Evolutionary conservation across 2,113 vertebrate species (phyloP), one percentile per base, ranked within the genome.

Genomic region (Hemicordylus capensis): DNA sequence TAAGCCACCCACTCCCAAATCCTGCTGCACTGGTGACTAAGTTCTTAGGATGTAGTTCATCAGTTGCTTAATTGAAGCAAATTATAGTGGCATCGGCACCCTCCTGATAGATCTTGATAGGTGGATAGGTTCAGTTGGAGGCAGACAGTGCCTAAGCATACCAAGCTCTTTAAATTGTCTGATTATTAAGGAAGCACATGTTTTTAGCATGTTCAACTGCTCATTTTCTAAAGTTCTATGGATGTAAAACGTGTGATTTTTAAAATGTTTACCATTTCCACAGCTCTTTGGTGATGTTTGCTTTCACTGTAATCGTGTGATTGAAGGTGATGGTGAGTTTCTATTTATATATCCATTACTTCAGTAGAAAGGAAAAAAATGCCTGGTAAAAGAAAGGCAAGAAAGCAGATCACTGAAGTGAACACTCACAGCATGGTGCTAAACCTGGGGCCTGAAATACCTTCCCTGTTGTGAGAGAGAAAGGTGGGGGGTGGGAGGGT

Each of bases 211-310:
- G n/a, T n/a, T n/a, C n/a, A n/a, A n/a, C n/a, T n/a, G n/a, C n/a
- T n/a, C 84, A 20, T 46, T 90, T 69, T 76, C 48, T 46, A 7
- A 81, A 67, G 90, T 87, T 22, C 14, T 77, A 51, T 31, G 7
- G 10, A 77, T 0, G 0, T 69, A 64, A 26, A 85, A 81, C 46
- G 61, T 0, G 24, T 83, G 42, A 24, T 0, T 26, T 69, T 82
- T 72, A 0, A 82, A 85, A 58, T 66, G 88, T 90, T 58, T 74
- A 58, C 76, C 84, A 85, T 8, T 0, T 93, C 69, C 87, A 78
- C 95, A 99, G 99, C 97, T 99, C 0, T 99, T 99, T 42, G 99
- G 99, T 86, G 98, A 99, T 90, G 98, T 99, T 89, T 99, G 99
- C 92, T 99, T 98, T 96, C 98, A 99, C 91, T 99, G 98, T 96